Evolutionary conservation across 2,888 invertebrate species (phyloP), one percentile per base, ranked within the genome.

Genomic region (Polymixis lichenea): DNA sequence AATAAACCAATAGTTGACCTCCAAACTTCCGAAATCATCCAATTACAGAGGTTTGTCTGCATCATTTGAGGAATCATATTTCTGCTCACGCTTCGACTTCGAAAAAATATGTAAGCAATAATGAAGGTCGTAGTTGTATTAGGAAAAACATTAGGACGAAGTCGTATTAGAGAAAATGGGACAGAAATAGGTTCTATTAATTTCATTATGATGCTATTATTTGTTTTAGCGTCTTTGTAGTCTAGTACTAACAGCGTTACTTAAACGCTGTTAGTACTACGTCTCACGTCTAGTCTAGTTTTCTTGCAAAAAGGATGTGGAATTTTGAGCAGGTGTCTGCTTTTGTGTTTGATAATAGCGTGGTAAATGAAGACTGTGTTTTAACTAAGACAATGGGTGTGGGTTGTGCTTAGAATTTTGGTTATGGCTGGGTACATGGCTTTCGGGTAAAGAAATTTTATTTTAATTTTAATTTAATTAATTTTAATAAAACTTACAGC

Each of bases 51-150:
- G 60, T 80, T 73, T 61, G n/a, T 77, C 58, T 65, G 68, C 53
- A 72, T 75, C 75, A 71, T 82, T 73, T 69, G 62, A 53, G 70
- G 65, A 61, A 80, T 85, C 66, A 77, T 77, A 82, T 56, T 84
- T 85, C 87, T 22, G 56, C 55, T 82, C 87, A 87, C 82, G 86
- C 86, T 72, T 78, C 9, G 53, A 75, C 68, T 80, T 51, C 17
- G 73, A 75, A 74, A 77, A 78, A 75, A 70, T 78, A 77, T 75
- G 75, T 79, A 75, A 71, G 75, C 60, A 78, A 84, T 82, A 82
- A 81, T 72, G 66, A 72, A 77, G 74, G 72, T 66, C 75, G 25
- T 66, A 76, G 49, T 60, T 75, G 60, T 75, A 77, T 67, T 73
- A 74, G 60, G 46, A 75, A 79, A 74, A 79, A 74, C 70, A 78